Evolutionary conservation across 2,113 vertebrate species (phyloP), one percentile per base, ranked within the genome.

Genomic region (Stomatorhinus ivindoensis): DNA sequence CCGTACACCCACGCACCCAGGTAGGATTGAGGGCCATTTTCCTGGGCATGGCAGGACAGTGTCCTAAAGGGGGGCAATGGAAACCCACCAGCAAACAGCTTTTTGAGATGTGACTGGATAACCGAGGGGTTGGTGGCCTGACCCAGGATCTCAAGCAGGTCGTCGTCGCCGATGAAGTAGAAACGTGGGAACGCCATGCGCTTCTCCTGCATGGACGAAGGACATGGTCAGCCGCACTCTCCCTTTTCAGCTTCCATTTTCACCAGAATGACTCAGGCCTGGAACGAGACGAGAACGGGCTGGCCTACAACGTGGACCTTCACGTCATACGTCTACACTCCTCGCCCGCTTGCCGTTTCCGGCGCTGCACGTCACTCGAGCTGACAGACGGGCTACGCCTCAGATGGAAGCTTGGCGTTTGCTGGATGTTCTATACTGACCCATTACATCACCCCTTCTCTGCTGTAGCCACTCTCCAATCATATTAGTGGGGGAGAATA

Each of bases 121-220:
- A 99, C 97, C 8, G 94, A 91, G 10, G 98, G 97, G 93, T 97
- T 99, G 0, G 95, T 99, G 24, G 98, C 97, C 90, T 99, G 98
- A 89, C 98, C 98, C 90, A 99, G 94, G 92, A 99, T 98, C 95
- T 99, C 98, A 92, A 99, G 83, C 89, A 99, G 95, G 92, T 99
- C 98, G 92, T 99, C 98, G 90, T 99, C 98, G 46, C 98, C 98
- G 91, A 99, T 97, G 76, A 99, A 99, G 94, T 99, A 99, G 94
- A 99, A 99, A 53, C 98, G 95, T 65, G 98, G 98, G 92, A 99
- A 99, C 9, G 98, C 96, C 65, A 97, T 98, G 0, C 98, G 98
- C 69, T 99, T 99, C 94, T 99, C 98, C 98, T 99, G 91, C 87
- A 53, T n/a, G 13, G 58, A 89, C 69, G 46, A 86, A 86, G 15